A percentile compares a stretch with the other conserved stretches of the same genome.
Conservation (phyloP, 2,113 vertebrate genomes). For the Eudyptes chrysolophus region DNA sequence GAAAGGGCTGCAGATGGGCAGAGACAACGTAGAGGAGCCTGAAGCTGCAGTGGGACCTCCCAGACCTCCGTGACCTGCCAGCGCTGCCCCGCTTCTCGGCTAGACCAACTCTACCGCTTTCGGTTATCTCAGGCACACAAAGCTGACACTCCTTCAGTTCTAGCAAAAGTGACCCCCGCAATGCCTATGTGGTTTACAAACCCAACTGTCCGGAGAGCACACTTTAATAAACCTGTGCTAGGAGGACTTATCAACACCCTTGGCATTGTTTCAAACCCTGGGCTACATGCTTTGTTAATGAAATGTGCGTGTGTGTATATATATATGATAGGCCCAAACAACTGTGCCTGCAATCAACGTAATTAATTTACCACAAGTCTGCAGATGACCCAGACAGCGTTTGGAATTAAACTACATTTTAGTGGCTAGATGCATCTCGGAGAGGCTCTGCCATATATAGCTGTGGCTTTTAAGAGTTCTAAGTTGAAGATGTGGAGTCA, state of each 20-base stretch:
- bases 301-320: background rate
- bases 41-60: background rate
- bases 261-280: conserved; percentile 10
- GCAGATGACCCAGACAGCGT: background rate
- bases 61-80: background rate
- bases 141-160: background rate
- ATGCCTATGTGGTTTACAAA: background rate
- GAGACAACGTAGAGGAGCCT: background rate
- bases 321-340: background rate
- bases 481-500: conserved; percentile 4
- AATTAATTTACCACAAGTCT: conserved; percentile 34
- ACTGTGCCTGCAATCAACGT: conserved; percentile 12
- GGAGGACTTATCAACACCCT: background rate
- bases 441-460: background rate
- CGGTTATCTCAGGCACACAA: background rate
- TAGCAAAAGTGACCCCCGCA: background rate
- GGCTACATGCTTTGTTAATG: background rate
- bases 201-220: background rate
- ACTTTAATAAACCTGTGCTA: background rate
- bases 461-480: background rate
- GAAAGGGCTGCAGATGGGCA: background rate
- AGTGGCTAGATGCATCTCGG: background rate
- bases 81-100: background rate
- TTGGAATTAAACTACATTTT: background rate
- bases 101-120: background rate